Evolutionary conservation across 2,888 invertebrate species (phyloP), one percentile per base, ranked within the genome.

Genomic region (Nymphalis urticae): DNA sequence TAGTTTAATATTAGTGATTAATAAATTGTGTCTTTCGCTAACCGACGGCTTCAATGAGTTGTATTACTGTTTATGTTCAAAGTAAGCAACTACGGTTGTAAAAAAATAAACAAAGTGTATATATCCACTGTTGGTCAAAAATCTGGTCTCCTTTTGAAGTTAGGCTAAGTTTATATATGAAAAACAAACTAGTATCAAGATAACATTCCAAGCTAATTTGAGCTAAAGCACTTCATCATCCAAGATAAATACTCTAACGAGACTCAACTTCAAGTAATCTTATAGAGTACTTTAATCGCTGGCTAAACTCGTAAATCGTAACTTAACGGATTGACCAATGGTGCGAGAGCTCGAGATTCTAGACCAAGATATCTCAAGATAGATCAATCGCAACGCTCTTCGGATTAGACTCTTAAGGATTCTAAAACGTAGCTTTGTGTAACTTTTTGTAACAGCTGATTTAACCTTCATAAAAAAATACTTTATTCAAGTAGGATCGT

Each of bases 271-370:
- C 51, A 16, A 53, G 16, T 53, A 62, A 62, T 62, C 62, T 62
- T 53, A 53, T 36, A 42, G 21, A 62, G 62, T 51, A 62, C 62
- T 62, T 51, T 62, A 62, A 62, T 36, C 62, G 7, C 50, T 16
- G 42, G 13, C 42, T 42, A 42, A 62, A 50, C 51, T 21, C 36
- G 21, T 36, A 50, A 51, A 53, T 62, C 51, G 62, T 62, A 62
- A 62, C 62, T 62, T 36, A 62, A 50, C 21, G 62, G 62, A 53
- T 62, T 62, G 62, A 62, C 62, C 62, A 62, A 42, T 13, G 53
- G 13, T 16, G 2, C 5, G 27, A 24, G 16, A 53, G 24, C 13
- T 27, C 53, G 24, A 21, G 13, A 21, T 16, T 27, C 53, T 24
- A 53, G 53, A 21, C 53, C 21, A 53, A 53, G 53, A 42, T 42